Percentiles rank a stretch among this genome's conserved stretches.
Conservation (phyloP, 2,888 invertebrate species). For the Arctia plantaginis region DNA sequence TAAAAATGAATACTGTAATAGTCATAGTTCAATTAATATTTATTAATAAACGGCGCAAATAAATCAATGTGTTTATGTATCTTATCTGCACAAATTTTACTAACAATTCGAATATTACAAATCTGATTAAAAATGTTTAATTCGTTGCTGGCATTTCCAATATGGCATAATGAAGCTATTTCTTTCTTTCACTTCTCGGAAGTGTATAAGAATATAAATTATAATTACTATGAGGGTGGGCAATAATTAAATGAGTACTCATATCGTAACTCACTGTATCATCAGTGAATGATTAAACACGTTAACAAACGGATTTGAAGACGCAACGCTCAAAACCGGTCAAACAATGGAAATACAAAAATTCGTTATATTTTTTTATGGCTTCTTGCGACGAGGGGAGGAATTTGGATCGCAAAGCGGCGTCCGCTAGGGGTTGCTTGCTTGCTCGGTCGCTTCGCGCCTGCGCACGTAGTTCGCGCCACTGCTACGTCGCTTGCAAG, state of each 20-base stretch:
- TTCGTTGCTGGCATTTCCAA: not conserved
- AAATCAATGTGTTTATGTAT: not conserved
- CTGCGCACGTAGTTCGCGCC: constrained; percentile 87
- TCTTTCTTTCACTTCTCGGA: constrained; percentile 2
- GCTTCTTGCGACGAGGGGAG: constrained; percentile 80
- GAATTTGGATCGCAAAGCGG: constrained; percentile 73
- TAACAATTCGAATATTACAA: not conserved
- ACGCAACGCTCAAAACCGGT: constrained; percentile 74
- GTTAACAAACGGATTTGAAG: constrained; percentile 35
- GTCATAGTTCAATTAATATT: constrained; percentile 1
- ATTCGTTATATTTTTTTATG: constrained; percentile 85
- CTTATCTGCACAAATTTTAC: not conserved
- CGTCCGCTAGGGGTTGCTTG: constrained; percentile 84
- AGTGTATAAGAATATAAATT: not conserved
- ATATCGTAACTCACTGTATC: not conserved
- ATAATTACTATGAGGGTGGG: not conserved
- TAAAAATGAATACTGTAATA: not conserved
- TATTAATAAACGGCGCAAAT: not conserved
- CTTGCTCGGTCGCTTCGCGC: constrained; percentile 80
- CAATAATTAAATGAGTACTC: not conserved
- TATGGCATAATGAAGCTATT: not conserved
- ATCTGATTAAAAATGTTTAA: not conserved
- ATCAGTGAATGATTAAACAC: constrained; percentile 34
- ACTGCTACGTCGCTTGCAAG: constrained; percentile 85
- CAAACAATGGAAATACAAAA: constrained; percentile 79